Evolutionary conservation across 1,140 invertebrate genomes (phyloP).

Genomic region (Drosophila kanapiae): DNA sequence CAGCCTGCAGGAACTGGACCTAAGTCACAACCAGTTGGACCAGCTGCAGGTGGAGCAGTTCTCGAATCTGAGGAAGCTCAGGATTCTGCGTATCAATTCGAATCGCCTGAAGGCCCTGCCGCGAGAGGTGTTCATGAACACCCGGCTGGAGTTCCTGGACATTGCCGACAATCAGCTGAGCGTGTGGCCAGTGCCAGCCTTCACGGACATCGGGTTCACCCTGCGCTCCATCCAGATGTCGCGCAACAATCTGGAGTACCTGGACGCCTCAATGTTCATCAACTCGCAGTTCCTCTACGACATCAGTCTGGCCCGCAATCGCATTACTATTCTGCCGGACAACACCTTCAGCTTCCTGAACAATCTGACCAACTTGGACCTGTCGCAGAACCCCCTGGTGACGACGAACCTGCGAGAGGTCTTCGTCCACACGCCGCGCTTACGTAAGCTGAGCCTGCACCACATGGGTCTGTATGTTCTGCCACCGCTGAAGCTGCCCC

Average conservation of each 20-base stretch:
- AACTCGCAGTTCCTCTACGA: conserved; percentile 92
- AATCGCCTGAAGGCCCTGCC: conserved; percentile 92
- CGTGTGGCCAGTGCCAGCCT: conserved; percentile 89
- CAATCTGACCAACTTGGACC: conserved; percentile 91
- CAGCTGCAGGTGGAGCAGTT: conserved; percentile 93
- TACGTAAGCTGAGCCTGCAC: conserved; percentile 91
- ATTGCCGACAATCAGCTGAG: conserved; percentile 92
- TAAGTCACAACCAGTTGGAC: conserved; percentile 91
- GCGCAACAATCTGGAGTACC: conserved; percentile 93
- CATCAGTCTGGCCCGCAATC: conserved; percentile 92
- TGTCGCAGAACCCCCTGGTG: conserved; percentile 91
- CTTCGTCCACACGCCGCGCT: conserved; percentile 93
- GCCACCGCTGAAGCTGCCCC: conserved; percentile 91
- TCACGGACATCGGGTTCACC: conserved; percentile 91
- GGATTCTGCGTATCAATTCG: conserved; percentile 91
- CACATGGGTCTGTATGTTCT: conserved; percentile 90
- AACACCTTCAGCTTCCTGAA: conserved; percentile 94
- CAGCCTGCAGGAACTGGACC: conserved; percentile 91
- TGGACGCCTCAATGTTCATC: conserved; percentile 95
- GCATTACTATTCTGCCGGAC: conserved; percentile 93
- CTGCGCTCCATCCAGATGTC: conserved; percentile 91
- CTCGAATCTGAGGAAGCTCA: conserved; percentile 90
- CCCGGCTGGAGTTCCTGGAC: conserved; percentile 92
- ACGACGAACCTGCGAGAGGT: conserved; percentile 95
- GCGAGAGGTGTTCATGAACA: conserved; percentile 92